Conservation (phyloP, 2,888 invertebrate genomes). For the Ophraella communa region DNA sequence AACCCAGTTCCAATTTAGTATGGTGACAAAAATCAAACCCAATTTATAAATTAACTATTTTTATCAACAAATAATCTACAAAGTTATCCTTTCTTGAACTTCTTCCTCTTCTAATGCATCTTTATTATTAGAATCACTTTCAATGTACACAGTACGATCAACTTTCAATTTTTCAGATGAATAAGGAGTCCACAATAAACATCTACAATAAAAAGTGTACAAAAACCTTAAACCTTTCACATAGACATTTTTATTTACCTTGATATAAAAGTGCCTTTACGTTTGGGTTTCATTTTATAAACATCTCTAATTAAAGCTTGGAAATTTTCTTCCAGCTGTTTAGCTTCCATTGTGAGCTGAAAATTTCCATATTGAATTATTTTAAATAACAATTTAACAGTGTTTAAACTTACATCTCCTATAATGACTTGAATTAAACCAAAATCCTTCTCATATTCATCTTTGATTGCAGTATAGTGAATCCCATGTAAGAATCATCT, state of each 20-base stretch:
- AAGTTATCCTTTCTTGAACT: conserved; percentile 44
- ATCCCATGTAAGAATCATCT: conserved; percentile 75
- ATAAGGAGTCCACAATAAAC: conserved; percentile 69
- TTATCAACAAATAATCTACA: conserved; percentile 29
- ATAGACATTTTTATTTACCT: too few species aligned
- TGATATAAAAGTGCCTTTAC: conserved; percentile 73
- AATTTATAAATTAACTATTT: not conserved
- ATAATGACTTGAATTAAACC: conserved; percentile 71
- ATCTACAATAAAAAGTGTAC: conserved; percentile 59
- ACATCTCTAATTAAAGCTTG: conserved; percentile 70
- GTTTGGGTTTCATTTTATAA: conserved; percentile 69
- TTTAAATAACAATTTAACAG: not conserved
- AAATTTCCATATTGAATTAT: conserved; percentile 66
- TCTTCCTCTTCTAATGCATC: conserved; percentile 48
- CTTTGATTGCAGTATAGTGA: conserved; percentile 70
- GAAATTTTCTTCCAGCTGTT: conserved; percentile 77
- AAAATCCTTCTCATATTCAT: conserved; percentile 75
- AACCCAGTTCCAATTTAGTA: too few species aligned
- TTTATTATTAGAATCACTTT: conserved; percentile 40
- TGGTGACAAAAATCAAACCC: not conserved
- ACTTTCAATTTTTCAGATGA: conserved; percentile 73
- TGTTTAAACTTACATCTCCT: conserved; percentile 69
- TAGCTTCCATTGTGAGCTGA: conserved; percentile 76
- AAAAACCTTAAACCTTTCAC: too few species aligned
- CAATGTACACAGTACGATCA: conserved; percentile 60